A percentile compares a stretch with the other conserved stretches of the same genome.
These are phyloP conservation scores for Zaprionus kolodkinae DNA, from an alignment of 1,140 invertebrate species.

Conservation along the genomic window DNA sequence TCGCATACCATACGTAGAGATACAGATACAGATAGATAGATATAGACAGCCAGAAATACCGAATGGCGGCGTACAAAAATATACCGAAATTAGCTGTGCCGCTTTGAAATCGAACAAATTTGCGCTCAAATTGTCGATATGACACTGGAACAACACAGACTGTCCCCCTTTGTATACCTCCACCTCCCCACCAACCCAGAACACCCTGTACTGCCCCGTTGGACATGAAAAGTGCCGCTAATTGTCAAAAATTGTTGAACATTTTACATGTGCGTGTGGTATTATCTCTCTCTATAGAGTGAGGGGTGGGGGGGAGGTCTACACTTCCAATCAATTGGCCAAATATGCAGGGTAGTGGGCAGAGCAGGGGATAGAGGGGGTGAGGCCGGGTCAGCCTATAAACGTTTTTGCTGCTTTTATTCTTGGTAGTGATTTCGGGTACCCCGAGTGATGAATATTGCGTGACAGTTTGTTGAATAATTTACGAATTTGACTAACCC, in stretches of 20 bases:
- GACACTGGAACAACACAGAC: constrained; percentile 49
- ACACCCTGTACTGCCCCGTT: constrained; percentile 4
- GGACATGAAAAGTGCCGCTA: constrained; percentile 81
- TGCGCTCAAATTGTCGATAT: constrained; percentile 80
- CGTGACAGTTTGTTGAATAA: constrained; percentile 82
- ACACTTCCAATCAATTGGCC: constrained; percentile 69
- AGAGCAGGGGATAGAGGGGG: constrained; percentile 8
- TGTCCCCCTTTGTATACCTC: neutral
- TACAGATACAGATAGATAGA: neutral
- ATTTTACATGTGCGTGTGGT: constrained; percentile 60
- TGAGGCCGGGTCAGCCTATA: constrained; percentile 26
- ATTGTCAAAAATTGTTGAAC: constrained; percentile 81
- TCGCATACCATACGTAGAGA: constrained; percentile 20
- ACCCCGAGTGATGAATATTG: constrained; percentile 55
- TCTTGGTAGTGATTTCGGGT: constrained; percentile 50
- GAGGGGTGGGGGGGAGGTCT: neutral
- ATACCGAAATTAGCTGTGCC: constrained; percentile 40
- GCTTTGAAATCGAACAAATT: constrained; percentile 58
- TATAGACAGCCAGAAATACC: neutral
- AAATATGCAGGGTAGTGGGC: constrained; percentile 45
- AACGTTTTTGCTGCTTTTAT: constrained; percentile 68
- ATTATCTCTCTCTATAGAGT: constrained; percentile 24
- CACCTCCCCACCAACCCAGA: constrained; percentile 24
- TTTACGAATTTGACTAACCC: constrained; percentile 64
- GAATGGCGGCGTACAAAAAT: no score